Evolutionary conservation across 2,888 invertebrate genomes (phyloP).

Genomic region (Cyaniris semiargus): DNA sequence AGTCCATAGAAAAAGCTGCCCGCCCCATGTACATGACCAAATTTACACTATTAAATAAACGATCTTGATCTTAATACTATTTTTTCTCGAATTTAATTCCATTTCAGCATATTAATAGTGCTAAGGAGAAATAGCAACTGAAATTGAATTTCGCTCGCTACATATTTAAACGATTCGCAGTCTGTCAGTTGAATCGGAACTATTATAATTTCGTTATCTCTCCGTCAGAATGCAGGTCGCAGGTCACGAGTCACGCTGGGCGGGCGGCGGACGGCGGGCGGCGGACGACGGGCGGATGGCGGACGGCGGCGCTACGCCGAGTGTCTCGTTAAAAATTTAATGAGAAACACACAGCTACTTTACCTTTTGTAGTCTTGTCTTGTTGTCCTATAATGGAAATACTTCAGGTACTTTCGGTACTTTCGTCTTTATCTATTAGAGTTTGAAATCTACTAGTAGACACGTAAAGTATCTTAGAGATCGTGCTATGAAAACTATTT

Average conservation of each 20-base stretch:
- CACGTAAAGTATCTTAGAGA: no score
- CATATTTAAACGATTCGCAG: conserved; percentile 3
- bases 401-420: neutral
- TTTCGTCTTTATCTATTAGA: neutral
- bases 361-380: conserved; percentile 3
- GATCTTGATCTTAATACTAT: no score
- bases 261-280: neutral
- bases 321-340: conserved; percentile 19
- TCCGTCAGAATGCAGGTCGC: conserved; percentile 14
- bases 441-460: neutral
- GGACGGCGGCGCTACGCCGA: neutral
- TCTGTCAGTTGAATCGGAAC: conserved; percentile 18
- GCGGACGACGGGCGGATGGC: neutral
- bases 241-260: neutral
- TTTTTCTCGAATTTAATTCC: neutral
- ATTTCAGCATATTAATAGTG: neutral
- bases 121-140: neutral
- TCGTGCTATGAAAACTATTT: no score
- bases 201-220: conserved; percentile 19
- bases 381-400: neutral
- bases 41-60: neutral
- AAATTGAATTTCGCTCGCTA: neutral
- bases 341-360: conserved; percentile 12
- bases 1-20: no score
- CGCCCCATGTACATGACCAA: no score